phyloP scores from a whole-genome alignment of 1,140 invertebrate species.

The Cephus cinctus region DNA sequence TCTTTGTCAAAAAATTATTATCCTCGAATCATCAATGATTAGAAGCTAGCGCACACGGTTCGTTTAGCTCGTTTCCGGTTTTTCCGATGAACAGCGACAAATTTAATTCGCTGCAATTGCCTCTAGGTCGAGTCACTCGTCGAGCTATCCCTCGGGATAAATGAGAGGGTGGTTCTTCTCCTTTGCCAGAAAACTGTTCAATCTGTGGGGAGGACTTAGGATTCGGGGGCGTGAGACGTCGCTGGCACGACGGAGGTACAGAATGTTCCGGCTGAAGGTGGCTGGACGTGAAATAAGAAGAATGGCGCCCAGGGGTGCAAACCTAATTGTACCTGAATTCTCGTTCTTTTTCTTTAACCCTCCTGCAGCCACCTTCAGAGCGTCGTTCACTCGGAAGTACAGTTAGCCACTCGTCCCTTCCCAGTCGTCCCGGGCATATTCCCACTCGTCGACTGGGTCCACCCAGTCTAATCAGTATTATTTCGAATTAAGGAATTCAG shows the following conservation, averaged over 20 bases:
- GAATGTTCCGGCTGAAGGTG: conserved; percentile 6
- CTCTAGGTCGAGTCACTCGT: neutral
- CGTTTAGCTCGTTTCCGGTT: too few relatives aligned
- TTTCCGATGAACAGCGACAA: conserved; percentile 7
- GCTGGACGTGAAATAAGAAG: conserved; percentile 33
- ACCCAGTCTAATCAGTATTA: conserved; percentile 6
- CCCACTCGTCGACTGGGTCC: neutral
- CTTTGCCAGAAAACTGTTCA: conserved; percentile 21
- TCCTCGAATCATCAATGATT: too few relatives aligned
- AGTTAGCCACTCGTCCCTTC: too few relatives aligned
- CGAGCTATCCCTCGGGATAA: conserved; percentile 16
- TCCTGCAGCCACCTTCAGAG: neutral
- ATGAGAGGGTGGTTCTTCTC: conserved; percentile 16
- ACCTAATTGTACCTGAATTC: conserved; percentile 46
- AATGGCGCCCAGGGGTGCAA: conserved; percentile 42
- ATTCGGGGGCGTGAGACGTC: conserved; percentile 1
- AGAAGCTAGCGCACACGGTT: too few relatives aligned
- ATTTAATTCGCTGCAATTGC: conserved; percentile 22
- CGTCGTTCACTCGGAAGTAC: neutral
- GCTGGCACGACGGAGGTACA: conserved; percentile 1
- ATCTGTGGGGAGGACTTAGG: conserved; percentile 24
- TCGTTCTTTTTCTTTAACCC: conserved; percentile 21
- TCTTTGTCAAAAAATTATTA: too few relatives aligned
- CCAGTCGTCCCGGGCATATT: neutral
- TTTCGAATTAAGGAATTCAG: conserved; percentile 7